Conservation (phyloP, 2,797 vertebrate genomes). For the Sphaeramia orbicularis region DNA sequence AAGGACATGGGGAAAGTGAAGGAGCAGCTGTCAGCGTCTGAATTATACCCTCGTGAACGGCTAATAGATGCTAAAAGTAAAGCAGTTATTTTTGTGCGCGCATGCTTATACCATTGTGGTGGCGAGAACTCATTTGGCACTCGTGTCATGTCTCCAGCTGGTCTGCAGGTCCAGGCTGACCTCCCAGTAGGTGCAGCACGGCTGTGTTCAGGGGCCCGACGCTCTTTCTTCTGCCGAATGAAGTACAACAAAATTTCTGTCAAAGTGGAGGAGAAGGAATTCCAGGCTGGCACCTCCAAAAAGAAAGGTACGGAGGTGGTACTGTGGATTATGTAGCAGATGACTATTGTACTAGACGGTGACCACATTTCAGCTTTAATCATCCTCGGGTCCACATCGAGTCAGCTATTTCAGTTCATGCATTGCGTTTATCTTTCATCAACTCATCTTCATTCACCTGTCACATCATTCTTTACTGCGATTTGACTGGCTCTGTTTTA, state of each 20-base stretch:
- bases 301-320: constrained; percentile 89
- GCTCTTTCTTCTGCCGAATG: constrained; percentile 96
- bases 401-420: no score
- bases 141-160: constrained; percentile 75
- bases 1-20: constrained; percentile 98
- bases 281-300: constrained; percentile 85
- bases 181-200: constrained; percentile 84
- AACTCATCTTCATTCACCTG: no score
- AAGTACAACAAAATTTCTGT: constrained; percentile 88
- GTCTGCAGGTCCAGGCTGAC: constrained; percentile 91
- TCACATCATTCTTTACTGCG: no score
- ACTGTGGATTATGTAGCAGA: not conserved
- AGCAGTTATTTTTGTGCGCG: constrained; percentile 22
- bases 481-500: no score
- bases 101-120: not conserved
- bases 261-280: constrained; percentile 89
- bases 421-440: no score
- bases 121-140: constrained; percentile 20
- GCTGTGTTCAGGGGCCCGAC: constrained; percentile 90
- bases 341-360: no score
- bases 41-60: constrained; percentile 90
- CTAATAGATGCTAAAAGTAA: constrained; percentile 95
- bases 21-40: constrained; percentile 94
- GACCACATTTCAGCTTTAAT: no score
- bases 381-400: no score